Evolutionary conservation across 2,888 invertebrate genomes (phyloP).

Genomic region (Ernsta delagoae): DNA sequence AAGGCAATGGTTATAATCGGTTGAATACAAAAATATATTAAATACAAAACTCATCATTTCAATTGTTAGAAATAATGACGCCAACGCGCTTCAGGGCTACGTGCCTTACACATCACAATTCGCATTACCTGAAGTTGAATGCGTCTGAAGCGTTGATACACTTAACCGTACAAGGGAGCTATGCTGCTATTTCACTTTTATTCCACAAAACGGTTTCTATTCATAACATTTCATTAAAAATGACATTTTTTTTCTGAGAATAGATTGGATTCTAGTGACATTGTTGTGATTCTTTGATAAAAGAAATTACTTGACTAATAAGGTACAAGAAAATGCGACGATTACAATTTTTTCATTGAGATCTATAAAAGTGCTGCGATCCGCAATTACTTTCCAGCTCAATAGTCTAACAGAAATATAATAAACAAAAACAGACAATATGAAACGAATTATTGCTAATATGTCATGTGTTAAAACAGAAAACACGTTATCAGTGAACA

Average conservation of each 20-base stretch:
- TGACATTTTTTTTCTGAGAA: background rate
- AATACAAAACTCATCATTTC: background rate
- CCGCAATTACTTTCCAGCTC: background rate
- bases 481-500: too few species aligned
- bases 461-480: too few species aligned
- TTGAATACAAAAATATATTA: background rate
- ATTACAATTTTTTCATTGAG: background rate
- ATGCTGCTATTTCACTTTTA: background rate
- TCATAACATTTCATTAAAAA: background rate
- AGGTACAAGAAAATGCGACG: too few species aligned
- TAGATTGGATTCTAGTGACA: too few species aligned
- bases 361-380: background rate
- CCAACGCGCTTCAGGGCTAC: background rate
- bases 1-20: too few species aligned
- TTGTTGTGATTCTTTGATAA: too few species aligned
- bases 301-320: too few species aligned
- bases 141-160: slow-evolving; percentile 18
- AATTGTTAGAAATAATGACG: background rate
- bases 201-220: background rate
- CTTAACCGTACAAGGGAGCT: slow-evolving; percentile 4
- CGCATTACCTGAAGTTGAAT: slow-evolving; percentile 20
- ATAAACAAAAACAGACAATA: too few species aligned
- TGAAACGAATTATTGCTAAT: too few species aligned
- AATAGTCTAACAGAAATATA: background rate
- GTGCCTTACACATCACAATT: slow-evolving; percentile 12